phyloP scores from a whole-genome alignment of 2,888 invertebrate genomes.

The Ophion obscuratus region DNA sequence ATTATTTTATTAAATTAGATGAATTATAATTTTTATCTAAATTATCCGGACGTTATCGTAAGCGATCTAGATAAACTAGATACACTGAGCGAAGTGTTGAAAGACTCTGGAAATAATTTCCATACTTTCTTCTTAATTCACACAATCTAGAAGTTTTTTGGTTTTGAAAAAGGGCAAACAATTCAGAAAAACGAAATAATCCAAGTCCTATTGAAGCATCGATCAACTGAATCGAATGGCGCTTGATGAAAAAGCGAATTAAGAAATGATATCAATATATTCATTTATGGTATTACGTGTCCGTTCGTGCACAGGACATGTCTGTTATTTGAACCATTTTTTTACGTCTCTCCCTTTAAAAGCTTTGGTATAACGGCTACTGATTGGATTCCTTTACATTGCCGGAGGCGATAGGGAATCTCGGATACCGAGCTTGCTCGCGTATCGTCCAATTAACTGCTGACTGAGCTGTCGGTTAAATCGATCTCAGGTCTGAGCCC shows the following conservation, averaged over 20 bases:
- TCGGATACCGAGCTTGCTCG: slow-evolving; percentile 14
- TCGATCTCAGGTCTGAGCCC: slow-evolving; percentile 45
- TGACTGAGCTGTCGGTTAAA: slow-evolving; percentile 57
- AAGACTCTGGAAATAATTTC: background rate
- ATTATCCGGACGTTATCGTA: background rate
- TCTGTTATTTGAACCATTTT: background rate
- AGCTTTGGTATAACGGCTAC: background rate
- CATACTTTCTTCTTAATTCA: background rate
- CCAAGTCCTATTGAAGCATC: background rate
- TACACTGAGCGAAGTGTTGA: background rate
- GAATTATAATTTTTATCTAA: background rate
- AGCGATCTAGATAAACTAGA: no score
- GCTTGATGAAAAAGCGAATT: background rate
- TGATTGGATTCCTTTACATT: slow-evolving; percentile 13
- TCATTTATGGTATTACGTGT: background rate
- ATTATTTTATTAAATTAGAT: background rate
- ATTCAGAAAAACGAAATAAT: background rate
- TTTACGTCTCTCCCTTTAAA: background rate
- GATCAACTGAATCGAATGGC: background rate
- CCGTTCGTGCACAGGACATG: background rate
- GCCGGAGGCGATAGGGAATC: background rate
- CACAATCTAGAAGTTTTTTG: background rate
- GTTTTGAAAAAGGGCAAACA: background rate
- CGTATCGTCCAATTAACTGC: slow-evolving; percentile 59
- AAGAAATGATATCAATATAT: background rate